These are phyloP conservation scores for Osmerus eperlanus DNA, from an alignment of 2,113 vertebrate genomes.

Conservation along the genomic window DNA sequence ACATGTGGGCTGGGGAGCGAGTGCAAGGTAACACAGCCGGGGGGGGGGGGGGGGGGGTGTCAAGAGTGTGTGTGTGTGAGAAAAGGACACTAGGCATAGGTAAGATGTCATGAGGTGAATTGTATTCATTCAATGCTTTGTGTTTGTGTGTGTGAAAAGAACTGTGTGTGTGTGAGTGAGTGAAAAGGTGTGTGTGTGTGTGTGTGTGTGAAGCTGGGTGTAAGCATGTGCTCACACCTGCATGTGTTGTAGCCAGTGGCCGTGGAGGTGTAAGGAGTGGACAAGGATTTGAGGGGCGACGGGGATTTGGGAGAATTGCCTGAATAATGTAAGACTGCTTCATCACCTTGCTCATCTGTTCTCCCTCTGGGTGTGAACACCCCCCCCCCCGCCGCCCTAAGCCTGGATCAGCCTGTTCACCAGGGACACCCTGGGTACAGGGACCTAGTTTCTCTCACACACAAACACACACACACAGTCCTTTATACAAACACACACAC, in stretches of 20 bases:
- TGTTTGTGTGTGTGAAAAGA: background rate
- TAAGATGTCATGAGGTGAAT: too few species aligned
- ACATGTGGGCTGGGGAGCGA: constrained; percentile 61
- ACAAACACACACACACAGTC: constrained; percentile 12
- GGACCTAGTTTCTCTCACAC: background rate
- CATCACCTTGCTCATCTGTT: constrained; percentile 45
- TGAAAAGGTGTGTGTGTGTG: constrained; percentile 8
- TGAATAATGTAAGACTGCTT: constrained; percentile 51
- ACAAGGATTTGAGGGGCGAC: background rate
- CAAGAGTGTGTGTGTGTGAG: constrained; percentile 6
- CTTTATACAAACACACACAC: background rate
- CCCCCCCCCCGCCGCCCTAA: constrained; percentile 47
- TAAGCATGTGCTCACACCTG: constrained; percentile 25
- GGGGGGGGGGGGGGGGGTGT: constrained; percentile 43
- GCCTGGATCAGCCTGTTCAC: constrained; percentile 61
- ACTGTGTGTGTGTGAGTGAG: background rate
- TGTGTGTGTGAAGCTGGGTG: background rate
- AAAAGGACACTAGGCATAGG: background rate
- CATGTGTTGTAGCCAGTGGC: background rate
- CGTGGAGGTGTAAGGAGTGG: background rate
- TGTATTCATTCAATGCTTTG: too few species aligned
- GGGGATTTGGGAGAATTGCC: constrained; percentile 60
- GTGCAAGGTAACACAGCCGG: constrained; percentile 43
- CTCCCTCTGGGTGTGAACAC: constrained; percentile 39
- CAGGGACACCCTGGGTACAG: constrained; percentile 7